phyloP scores from a whole-genome alignment of 2,797 vertebrate genomes.

The Diceros bicornis region DNA sequence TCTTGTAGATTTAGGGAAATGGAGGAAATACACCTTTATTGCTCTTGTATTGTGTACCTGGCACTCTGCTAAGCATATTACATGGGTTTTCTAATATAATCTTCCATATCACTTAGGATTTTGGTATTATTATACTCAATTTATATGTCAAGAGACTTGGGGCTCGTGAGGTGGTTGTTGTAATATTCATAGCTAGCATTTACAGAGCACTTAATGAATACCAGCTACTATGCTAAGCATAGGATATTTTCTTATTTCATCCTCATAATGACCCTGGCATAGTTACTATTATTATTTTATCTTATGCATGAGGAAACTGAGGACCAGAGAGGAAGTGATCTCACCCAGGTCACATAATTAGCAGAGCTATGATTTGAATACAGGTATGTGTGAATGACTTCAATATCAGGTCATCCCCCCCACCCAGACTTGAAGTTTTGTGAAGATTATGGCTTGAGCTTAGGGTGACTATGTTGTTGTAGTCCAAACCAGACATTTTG shows the following conservation, averaged over 20 bases:
- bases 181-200: background rate
- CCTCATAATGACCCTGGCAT: background rate
- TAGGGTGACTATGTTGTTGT: background rate
- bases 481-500: background rate
- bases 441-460: background rate
- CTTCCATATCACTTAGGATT: background rate
- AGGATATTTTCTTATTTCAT: constrained; percentile 37
- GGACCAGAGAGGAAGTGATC: background rate
- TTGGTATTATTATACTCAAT: background rate
- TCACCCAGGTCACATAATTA: background rate
- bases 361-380: background rate
- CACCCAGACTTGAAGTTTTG: background rate
- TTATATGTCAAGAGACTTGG: background rate
- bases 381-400: background rate
- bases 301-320: background rate
- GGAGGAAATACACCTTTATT: background rate
- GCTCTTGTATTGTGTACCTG: background rate
- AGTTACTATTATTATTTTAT: background rate
- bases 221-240: background rate
- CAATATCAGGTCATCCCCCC: background rate
- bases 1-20: background rate
- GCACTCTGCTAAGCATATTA: background rate
- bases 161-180: background rate
- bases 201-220: background rate
- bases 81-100: background rate